Base-by-base conservation (phyloP, 2,888 invertebrate species). In the Exephanes ischioxanthus region DNA sequence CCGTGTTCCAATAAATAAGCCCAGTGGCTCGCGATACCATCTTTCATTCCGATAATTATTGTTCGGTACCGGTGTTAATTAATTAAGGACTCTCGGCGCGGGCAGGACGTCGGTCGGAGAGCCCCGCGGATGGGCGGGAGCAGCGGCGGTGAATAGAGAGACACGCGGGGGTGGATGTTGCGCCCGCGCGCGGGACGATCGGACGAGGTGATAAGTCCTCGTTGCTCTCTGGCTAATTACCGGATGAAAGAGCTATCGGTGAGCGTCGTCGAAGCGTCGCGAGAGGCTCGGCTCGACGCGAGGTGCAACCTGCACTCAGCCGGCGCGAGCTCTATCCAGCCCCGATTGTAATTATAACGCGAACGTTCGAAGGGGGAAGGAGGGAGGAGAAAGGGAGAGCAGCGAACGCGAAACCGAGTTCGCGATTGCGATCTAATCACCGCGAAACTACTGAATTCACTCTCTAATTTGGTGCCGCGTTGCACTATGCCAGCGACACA, bases 31-130 rank as follows among this genome's bases (percentile, higher is more conserved):
- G 87, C 84, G 91, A 93, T 93, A 93, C 83, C 90, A 93, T 93
- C 92, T 93, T 92, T 92, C 92, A 92, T 91, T 92, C 89, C 90
- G 91, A 92, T 93, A 93, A 93, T 93, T 93, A 93, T 93, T 92
- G 93, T 93, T 92, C 90, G 90, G 87, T 87, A 80, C 3, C 88
- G 89, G 89, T 90, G 93, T 93, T 93, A 93, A 93, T 93, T 93
- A 93, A 93, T 93, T 93, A 93, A 93, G 90, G 89, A 89, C 84
- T 16, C 45, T 83, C 77, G 33, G 72, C 68, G 72, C 73, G 71
- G 51, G 22, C 51, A 72, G 22, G 26, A 88, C 86, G 68, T 58
- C 80, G 81, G 77, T 84, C 82, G 87, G 84, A 88, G 76, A 75
- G 76, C 67, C 7, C 16, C 83, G 72, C 77, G 77, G 45, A 85